phyloP scores from a whole-genome alignment of 2,797 vertebrate genomes.

The Pseudochromis fuscus region DNA sequence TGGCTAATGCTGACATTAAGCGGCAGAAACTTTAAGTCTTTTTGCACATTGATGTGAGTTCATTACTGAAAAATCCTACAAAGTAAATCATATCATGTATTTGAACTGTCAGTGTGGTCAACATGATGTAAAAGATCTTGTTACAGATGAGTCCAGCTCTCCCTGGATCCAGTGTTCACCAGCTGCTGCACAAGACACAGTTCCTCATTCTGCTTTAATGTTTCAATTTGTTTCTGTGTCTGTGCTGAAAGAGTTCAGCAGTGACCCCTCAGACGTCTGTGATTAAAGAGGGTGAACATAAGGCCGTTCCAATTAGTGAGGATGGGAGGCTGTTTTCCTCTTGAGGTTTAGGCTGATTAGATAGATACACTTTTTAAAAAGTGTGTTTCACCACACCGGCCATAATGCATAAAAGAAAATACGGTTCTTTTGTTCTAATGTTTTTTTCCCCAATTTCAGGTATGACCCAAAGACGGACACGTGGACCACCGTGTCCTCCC shows the following conservation, averaged over 20 bases:
- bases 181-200: constrained; percentile 34
- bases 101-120: constrained; percentile 10
- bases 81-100: not conserved
- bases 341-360: constrained; percentile 13
- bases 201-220: constrained; percentile 41
- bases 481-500: constrained; percentile 94
- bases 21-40: too few relatives aligned
- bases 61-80: not conserved
- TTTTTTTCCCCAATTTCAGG: constrained; percentile 77
- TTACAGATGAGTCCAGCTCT: constrained; percentile 35
- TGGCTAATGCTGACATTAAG: not conserved
- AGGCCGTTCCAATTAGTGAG: constrained; percentile 29
- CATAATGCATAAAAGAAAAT: too few relatives aligned
- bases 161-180: constrained; percentile 7
- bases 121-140: constrained; percentile 15
- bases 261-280: constrained; percentile 44
- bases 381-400: not conserved
- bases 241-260: constrained; percentile 18
- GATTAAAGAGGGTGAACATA: constrained; percentile 42
- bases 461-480: constrained; percentile 97
- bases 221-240: constrained; percentile 40
- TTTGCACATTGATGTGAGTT: not conserved
- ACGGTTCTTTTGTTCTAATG: too few relatives aligned
- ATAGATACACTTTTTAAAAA: not conserved
- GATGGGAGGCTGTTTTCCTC: not conserved